phyloP scores from a whole-genome alignment of 2,797 vertebrate species.

The Oophaga sylvatica region DNA sequence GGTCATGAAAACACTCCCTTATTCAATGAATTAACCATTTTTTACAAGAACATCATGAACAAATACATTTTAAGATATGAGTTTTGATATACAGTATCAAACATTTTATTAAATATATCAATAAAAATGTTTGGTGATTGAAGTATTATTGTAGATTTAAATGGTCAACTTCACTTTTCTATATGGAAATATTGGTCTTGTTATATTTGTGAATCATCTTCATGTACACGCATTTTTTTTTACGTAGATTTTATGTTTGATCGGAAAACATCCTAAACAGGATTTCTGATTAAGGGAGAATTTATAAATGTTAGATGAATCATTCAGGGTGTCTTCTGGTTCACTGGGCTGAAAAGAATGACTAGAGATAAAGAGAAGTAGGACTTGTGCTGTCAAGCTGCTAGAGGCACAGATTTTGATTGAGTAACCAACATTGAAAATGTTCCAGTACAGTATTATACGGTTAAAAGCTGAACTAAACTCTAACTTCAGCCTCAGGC shows the following conservation, averaged over 20 bases:
- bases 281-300: constrained; percentile 21
- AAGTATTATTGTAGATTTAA: background rate
- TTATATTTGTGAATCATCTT: background rate
- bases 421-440: constrained; percentile 38
- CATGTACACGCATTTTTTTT: background rate
- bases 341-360: constrained; percentile 44
- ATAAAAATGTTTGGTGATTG: background rate
- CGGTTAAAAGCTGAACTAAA: background rate
- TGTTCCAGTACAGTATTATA: constrained; percentile 20
- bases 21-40: no score
- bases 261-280: constrained; percentile 4
- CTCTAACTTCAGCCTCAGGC: background rate
- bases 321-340: constrained; percentile 47
- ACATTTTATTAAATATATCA: background rate
- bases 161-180: background rate
- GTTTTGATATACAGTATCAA: background rate
- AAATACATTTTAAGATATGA: background rate
- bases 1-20: no score
- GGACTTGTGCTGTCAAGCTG: constrained; percentile 43
- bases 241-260: background rate
- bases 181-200: background rate
- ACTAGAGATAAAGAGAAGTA: constrained; percentile 45
- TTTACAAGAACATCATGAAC: no score
- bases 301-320: constrained; percentile 44
- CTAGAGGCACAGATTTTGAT: constrained; percentile 38